Percentiles rank a stretch among this genome's conserved stretches.
These are phyloP conservation scores for Glomeris marginata DNA, from an alignment of 2,888 invertebrate genomes.

Conservation along the genomic window DNA sequence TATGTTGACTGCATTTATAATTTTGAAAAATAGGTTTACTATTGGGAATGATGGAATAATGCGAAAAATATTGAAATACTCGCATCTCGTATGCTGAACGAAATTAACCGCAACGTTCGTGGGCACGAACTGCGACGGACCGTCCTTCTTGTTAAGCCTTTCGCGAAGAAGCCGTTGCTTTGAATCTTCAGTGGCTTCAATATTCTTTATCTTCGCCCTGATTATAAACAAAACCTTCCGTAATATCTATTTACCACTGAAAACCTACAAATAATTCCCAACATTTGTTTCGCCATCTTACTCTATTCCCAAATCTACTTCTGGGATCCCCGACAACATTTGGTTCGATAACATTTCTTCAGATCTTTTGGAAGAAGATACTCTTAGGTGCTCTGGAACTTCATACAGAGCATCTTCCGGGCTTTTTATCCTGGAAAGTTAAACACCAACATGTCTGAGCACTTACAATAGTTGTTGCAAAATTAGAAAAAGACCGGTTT, in stretches of 20 bases:
- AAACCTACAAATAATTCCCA: too few relatives aligned
- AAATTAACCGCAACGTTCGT: slow-evolving; percentile 98
- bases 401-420: slow-evolving; percentile 71
- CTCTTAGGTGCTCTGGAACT: slow-evolving; percentile 72
- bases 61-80: slow-evolving; percentile 26
- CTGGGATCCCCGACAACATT: slow-evolving; percentile 98
- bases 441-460: too few relatives aligned
- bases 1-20: slow-evolving; percentile 55
- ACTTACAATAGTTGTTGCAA: slow-evolving; percentile 21
- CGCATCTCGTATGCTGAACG: slow-evolving; percentile 91
- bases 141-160: slow-evolving; percentile 77
- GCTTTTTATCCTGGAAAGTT: slow-evolving; percentile 6
- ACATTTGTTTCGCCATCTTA: slow-evolving; percentile 27
- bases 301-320: slow-evolving; percentile 98
- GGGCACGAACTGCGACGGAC: slow-evolving; percentile 88
- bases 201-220: slow-evolving; percentile 90
- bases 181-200: slow-evolving; percentile 97
- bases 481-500: slow-evolving; percentile 22
- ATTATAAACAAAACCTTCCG: slow-evolving; percentile 9
- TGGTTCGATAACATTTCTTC: slow-evolving; percentile 99
- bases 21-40: too few relatives aligned
- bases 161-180: slow-evolving; percentile 84
- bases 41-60: too few relatives aligned
- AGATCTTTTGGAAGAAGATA: slow-evolving; percentile 70
- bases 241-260: too few relatives aligned